Conservation (phyloP, 2,113 vertebrate genomes). For the Alaudala cheleensis region DNA sequence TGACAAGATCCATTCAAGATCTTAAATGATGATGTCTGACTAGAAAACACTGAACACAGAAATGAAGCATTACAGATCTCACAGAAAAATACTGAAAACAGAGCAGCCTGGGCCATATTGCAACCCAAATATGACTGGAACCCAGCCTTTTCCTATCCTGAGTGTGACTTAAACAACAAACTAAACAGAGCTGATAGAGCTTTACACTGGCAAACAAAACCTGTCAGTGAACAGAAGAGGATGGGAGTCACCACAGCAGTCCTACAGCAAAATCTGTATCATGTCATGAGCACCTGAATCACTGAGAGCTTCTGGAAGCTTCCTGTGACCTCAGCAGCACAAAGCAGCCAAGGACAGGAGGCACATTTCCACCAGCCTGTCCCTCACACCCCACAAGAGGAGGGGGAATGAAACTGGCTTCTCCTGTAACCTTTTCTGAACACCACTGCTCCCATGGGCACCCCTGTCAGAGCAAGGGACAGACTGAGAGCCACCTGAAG, state of each 20-base stretch:
- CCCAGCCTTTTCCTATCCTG: background rate
- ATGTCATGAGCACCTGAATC: fast-evolving
- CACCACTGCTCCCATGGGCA: background rate
- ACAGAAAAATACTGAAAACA: background rate
- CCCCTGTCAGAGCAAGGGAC: fast-evolving
- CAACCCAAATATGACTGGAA: background rate
- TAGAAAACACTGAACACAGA: background rate
- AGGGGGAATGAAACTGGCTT: background rate
- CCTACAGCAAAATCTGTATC: background rate
- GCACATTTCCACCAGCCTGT: background rate
- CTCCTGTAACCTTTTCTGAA: fast-evolving
- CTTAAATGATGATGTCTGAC: background rate
- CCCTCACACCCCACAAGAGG: background rate
- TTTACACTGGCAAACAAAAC: background rate
- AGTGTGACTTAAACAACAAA: background rate
- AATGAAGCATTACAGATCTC: background rate
- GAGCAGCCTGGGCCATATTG: background rate
- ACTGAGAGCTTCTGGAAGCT: background rate
- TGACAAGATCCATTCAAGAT: background rate
- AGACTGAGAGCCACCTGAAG: fast-evolving
- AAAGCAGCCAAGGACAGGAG: background rate
- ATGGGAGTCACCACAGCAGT: background rate
- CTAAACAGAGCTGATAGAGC: background rate
- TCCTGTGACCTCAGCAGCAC: background rate
- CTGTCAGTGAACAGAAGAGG: background rate